Conservation (phyloP, 2,113 vertebrate species). For the Ariopsis seemanni region DNA sequence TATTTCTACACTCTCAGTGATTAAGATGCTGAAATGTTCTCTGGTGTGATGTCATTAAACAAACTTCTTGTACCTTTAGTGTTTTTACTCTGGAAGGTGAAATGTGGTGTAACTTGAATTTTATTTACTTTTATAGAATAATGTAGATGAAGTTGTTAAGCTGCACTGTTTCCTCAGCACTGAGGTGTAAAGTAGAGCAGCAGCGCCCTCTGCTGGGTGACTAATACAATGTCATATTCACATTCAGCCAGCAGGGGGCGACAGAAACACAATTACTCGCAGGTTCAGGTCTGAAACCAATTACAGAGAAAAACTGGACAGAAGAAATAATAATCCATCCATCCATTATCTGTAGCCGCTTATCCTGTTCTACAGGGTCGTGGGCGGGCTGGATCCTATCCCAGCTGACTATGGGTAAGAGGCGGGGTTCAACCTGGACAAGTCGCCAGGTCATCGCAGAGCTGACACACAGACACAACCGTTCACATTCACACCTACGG, state of each 20-base stretch:
- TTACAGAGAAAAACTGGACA: not conserved
- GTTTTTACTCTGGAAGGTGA: not conserved
- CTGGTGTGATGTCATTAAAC: not conserved
- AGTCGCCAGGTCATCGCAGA: no score
- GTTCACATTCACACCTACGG: no score
- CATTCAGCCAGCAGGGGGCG: slow-evolving; percentile 7
- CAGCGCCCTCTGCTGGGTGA: not conserved
- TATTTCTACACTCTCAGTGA: no score
- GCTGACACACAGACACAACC: no score
- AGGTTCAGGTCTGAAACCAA: not conserved
- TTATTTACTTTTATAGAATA: not conserved
- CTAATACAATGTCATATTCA: not conserved
- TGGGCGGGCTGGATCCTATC: no score
- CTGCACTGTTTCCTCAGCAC: not conserved
- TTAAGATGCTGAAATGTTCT: not conserved
- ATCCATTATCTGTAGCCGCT: no score
- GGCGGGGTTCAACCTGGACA: no score
- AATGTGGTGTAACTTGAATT: not conserved
- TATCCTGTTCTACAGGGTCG: no score
- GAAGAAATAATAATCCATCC: not conserved
- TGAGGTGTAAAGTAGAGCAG: not conserved
- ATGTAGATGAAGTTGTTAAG: not conserved
- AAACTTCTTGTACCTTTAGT: not conserved
- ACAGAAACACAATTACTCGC: not conserved
- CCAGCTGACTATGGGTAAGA: no score